Conservation (phyloP, 2,797 vertebrate species). For the Cephalopachus bancanus region DNA sequence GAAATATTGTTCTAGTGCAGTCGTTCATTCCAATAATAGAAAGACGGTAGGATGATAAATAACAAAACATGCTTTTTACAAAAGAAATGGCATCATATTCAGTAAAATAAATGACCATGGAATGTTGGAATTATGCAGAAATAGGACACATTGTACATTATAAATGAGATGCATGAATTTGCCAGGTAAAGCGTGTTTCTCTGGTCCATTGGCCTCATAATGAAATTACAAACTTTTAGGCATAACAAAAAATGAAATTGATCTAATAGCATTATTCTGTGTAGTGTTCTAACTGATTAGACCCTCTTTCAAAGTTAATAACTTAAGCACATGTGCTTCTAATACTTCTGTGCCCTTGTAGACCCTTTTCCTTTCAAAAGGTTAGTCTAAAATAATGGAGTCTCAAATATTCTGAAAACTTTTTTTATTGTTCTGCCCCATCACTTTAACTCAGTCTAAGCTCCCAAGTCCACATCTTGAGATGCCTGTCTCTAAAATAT, state of each 20-base stretch:
- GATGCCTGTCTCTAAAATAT: background rate
- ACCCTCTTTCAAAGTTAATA: conserved; percentile 12
- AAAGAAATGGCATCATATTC: background rate
- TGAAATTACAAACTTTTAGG: conserved; percentile 5
- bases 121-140: background rate
- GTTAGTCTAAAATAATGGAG: conserved; percentile 20
- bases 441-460: background rate
- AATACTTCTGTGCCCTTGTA: background rate
- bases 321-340: background rate
- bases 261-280: conserved; percentile 1
- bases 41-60: background rate
- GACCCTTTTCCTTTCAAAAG: background rate
- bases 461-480: conserved; percentile 23
- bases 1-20: background rate
- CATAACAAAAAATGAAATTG: conserved; percentile 9
- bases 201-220: conserved; percentile 30
- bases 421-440: background rate
- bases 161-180: background rate
- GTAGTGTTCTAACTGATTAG: conserved; percentile 44
- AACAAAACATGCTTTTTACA: too few relatives aligned
- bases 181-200: conserved; percentile 33
- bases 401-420: background rate
- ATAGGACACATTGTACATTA: background rate
- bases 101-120: background rate
- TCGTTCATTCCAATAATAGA: background rate